phyloP scores from a whole-genome alignment of 2,797 vertebrate genomes.

The Lithobates pipiens region DNA sequence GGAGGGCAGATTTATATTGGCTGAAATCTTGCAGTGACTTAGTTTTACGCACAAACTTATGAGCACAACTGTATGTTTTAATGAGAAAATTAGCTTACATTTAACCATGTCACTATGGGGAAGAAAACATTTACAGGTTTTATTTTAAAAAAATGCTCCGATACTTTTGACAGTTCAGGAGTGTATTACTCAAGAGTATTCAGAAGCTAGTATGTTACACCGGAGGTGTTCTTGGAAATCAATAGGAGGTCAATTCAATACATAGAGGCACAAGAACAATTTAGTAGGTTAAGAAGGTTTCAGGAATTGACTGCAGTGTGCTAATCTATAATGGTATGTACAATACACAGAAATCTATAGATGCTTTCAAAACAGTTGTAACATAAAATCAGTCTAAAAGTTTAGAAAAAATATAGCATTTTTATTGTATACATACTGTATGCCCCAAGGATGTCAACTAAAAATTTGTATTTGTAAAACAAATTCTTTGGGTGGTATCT shows the following conservation, averaged over 20 bases:
- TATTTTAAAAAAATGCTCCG: neutral
- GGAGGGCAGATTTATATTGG: too few relatives aligned
- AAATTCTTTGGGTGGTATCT: too few relatives aligned
- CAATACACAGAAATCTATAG: conserved; percentile 1
- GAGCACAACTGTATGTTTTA: too few relatives aligned
- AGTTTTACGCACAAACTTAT: too few relatives aligned
- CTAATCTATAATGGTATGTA: neutral
- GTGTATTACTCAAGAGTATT: neutral
- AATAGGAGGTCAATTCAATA: conserved; percentile 12
- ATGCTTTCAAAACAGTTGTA: neutral
- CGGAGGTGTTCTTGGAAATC: conserved; percentile 12
- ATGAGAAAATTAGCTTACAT: neutral
- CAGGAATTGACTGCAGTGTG: neutral
- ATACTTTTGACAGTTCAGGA: neutral
- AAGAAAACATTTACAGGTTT: neutral
- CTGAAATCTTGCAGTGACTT: too few relatives aligned
- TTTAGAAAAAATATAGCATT: neutral
- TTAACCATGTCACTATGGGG: neutral
- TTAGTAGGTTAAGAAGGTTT: neutral
- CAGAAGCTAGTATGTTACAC: conserved; percentile 4
- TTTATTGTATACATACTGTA: neutral
- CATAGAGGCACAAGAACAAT: conserved; percentile 2
- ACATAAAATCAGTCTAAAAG: neutral
- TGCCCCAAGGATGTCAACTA: neutral
- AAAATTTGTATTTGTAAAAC: neutral